Evolutionary conservation across 2,797 vertebrate species (phyloP), one percentile per base, ranked within the genome.

Genomic region (Hydrophis major): DNA sequence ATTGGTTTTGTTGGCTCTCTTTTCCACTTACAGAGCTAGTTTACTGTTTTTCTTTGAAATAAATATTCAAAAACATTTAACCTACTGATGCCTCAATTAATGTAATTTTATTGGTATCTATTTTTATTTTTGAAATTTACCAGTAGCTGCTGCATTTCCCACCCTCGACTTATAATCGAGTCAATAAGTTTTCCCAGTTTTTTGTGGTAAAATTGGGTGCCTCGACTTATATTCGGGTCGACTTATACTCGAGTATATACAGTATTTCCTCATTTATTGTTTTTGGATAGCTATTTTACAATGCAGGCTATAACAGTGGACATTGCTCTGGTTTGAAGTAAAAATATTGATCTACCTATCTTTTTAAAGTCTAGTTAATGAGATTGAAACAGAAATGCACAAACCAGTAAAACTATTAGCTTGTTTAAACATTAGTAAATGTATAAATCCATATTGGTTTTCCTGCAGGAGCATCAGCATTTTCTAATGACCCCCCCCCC

Each of bases 371-470:
- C 55, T 89, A 56, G 37, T 89, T 89, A 93, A 91, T 89, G 59
- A 93, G 53, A 93, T 89, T 91, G 20, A 83, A 94, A 86, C 11
- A 94, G 14, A 37, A 95, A 83, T 93, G 74, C 92, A 92, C 92
- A 3, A 47, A 28, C 89, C 91, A 94, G 59, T 59, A 92, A 92
- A 1, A 90, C 83, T 88, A 25, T n/a, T 90, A n/a, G 2, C 28
- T 95, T 95, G 6, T n/a, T 95, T 95, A 93, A 56, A 50, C 74
- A 53, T 89, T 93, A 60, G 59, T 92, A n/a, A n/a, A 28, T 10
- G 90, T 93, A 5, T 93, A 63, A 90, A 74, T 28, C 86, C 12
- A 55, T 89, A 93, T 25, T 89, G 89, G 50, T n/a, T 93, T 42
- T 42, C 93, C 78, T 47, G 90, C 93, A 91, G 50, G 42, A 86